Evolutionary conservation across 2,888 invertebrate genomes (phyloP), one percentile per base, ranked within the genome.

Genomic region (Cetonia aurata): DNA sequence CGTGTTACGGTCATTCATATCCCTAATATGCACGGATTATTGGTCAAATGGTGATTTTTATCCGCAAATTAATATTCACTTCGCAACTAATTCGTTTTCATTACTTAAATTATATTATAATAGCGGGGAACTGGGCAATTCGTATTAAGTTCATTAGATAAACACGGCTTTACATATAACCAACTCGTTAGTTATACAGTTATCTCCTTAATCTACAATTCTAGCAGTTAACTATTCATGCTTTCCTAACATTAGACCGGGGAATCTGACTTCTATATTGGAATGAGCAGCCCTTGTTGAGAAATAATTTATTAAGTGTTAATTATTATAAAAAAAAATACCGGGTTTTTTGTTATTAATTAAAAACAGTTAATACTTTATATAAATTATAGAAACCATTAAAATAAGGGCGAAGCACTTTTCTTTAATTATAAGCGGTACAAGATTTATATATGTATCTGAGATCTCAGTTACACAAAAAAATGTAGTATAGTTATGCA

Each of bases 281-380:
- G 12, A 13, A 13, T 25, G 48, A 50, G 19, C 33, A 31, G 41
- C 33, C 9, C 19, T 17, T n/a, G 17, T 65, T 50, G 52, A 15
- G 37, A 50, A 65, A 52, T 65, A 52, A 65, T 65, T 65, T 65
- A 65, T 65, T 65, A 37, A 17, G 52, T 65, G 62, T 33, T 41
- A 65, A 65, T 50, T 65, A 65, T 50, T 10, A 13, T 48, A 25
- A 62, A 60, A 60, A 60, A 19, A 37, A 48, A 41, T 1, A 37
- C 62, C 15, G 37, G 9, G 6, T 25, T 65, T 37, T n/a, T 8
- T 33, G 37, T 17, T 19, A 17, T 65, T 65, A 65, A 65, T 65
- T 65, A 65, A 65, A 50, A 65, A 65, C 50, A 65, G 50, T 65
- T 62, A 33, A 12, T n/a, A n/a, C n/a, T 10, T 62, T 48, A 48